These are phyloP conservation scores for Mormyrus hasselquistii DNA, from an alignment of 2,797 vertebrate species.

Conservation along the genomic window DNA sequence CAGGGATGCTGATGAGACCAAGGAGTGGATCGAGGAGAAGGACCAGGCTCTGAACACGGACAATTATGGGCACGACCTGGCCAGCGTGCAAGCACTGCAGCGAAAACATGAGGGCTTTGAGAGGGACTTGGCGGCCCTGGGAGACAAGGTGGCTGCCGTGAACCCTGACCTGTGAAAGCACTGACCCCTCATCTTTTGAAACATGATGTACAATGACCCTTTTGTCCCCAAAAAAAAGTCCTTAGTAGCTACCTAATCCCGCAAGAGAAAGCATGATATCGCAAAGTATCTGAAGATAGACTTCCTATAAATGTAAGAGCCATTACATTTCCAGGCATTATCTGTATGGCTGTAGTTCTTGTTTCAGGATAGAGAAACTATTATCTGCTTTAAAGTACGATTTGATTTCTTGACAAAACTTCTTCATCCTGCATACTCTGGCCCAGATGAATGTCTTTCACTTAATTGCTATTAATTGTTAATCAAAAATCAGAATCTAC, in stretches of 20 bases:
- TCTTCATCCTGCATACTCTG: background rate
- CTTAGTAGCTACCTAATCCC: background rate
- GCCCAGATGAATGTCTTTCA: background rate
- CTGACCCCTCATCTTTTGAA: background rate
- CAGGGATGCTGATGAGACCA: constrained; percentile 97
- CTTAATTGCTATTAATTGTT: background rate
- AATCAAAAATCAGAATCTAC: background rate
- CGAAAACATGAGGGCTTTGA: constrained; percentile 98
- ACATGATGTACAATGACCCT: background rate
- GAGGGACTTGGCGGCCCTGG: constrained; percentile 95
- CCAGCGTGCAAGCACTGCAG: constrained; percentile 94
- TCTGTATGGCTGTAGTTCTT: background rate
- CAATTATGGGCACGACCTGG: constrained; percentile 94
- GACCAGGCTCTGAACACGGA: constrained; percentile 98
- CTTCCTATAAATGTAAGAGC: background rate
- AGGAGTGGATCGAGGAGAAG: constrained; percentile 99
- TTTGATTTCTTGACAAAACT: background rate
- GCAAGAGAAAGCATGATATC: background rate
- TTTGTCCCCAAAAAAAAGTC: background rate
- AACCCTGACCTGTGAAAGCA: background rate
- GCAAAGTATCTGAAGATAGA: background rate
- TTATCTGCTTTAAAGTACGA: background rate
- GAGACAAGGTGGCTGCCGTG: constrained; percentile 79
- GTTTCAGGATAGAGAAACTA: background rate
- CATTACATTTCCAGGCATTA: background rate